phyloP scores from a whole-genome alignment of 92 coral and sea anemone genomes.

The Porites lobata region DNA sequence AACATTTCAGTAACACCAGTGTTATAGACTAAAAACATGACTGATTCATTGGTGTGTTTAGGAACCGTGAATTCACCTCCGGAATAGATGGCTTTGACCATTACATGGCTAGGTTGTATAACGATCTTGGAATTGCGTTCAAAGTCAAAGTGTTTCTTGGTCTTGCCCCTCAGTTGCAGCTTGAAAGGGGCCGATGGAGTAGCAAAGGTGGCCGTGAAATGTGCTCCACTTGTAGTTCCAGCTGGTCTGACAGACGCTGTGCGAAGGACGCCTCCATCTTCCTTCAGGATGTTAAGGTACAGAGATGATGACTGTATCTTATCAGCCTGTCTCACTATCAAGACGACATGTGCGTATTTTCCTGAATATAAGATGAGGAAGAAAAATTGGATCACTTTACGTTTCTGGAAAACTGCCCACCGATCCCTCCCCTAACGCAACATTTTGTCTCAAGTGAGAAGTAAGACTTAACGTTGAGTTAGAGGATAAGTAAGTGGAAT shows the following conservation, averaged over 20 bases:
- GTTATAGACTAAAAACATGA: constrained; percentile 72
- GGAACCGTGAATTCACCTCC: constrained; percentile 74
- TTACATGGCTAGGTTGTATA: constrained; percentile 64
- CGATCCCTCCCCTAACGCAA: no score
- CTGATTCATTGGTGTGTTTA: constrained; percentile 46
- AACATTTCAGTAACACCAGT: constrained; percentile 74
- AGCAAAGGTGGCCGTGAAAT: constrained; percentile 65
- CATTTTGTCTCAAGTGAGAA: no score
- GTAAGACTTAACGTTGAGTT: no score
- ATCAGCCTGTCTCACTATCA: constrained; percentile 70
- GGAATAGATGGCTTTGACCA: constrained; percentile 66
- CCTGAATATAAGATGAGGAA: constrained; percentile 33
- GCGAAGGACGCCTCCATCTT: constrained; percentile 28
- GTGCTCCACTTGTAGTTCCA: constrained; percentile 58
- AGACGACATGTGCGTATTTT: constrained; percentile 54
- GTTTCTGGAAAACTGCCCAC: no score
- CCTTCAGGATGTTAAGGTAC: constrained; percentile 61
- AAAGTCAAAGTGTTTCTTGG: constrained; percentile 68
- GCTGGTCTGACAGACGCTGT: constrained; percentile 57
- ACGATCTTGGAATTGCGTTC: constrained; percentile 60
- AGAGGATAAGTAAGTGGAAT: no score
- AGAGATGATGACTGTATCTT: constrained; percentile 44
- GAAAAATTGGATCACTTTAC: no score
- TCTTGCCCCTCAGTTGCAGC: constrained; percentile 72
- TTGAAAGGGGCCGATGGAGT: constrained; percentile 77